Conservation (phyloP, 2,113 vertebrate species). For the Poeciliopsis prolifica region DNA sequence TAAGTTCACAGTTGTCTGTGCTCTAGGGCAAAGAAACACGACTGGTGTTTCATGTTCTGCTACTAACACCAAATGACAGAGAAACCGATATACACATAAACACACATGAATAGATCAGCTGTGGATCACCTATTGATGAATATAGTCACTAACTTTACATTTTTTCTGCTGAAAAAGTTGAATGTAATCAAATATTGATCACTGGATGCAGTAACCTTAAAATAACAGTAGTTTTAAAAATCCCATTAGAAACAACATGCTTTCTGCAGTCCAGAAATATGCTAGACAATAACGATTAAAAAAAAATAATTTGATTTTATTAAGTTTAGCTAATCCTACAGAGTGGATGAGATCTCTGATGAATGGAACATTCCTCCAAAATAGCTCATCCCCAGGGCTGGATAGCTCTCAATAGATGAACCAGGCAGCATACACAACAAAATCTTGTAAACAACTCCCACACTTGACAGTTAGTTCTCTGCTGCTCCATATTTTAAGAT, state of each 20-base stretch:
- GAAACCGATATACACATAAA: no score
- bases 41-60: no score
- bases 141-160: background rate
- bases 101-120: no score
- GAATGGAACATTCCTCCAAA: constrained; percentile 28
- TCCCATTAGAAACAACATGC: background rate
- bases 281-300: constrained; percentile 4
- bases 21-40: no score
- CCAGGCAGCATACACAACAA: constrained; percentile 37
- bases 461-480: constrained; percentile 8
- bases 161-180: background rate
- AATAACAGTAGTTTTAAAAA: background rate
- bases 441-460: constrained; percentile 42
- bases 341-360: constrained; percentile 20
- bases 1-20: background rate
- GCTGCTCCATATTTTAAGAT: constrained; percentile 19
- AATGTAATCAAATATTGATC: background rate
- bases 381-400: constrained; percentile 41
- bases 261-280: constrained; percentile 3
- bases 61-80: no score
- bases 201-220: background rate
- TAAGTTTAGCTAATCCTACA: constrained; percentile 7
- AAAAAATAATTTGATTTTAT: constrained; percentile 14
- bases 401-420: constrained; percentile 39
- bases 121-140: no score